A percentile compares a stretch with the other conserved stretches of the same genome.
phyloP scores from a whole-genome alignment of 2,888 invertebrate genomes.

The Chrysotoxum bicinctum region DNA sequence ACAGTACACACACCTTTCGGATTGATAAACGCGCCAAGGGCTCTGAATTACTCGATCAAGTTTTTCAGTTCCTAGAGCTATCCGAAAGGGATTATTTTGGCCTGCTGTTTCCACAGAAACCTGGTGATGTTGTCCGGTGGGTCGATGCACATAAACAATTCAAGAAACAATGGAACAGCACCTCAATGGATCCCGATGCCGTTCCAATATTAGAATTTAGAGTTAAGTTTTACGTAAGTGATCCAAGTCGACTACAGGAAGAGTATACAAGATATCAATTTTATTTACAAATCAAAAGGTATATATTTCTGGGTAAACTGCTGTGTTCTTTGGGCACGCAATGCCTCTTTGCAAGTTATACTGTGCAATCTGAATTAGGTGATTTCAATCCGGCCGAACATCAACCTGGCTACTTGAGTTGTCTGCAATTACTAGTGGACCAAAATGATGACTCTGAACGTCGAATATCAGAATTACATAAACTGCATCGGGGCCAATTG shows the following conservation, averaged over 20 bases:
- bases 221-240: constrained; percentile 95
- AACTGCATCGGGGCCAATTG: constrained; percentile 94
- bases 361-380: constrained; percentile 97
- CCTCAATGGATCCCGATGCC: constrained; percentile 82
- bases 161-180: constrained; percentile 91
- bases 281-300: constrained; percentile 96
- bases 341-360: constrained; percentile 96
- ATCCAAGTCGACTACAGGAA: constrained; percentile 96
- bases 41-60: constrained; percentile 92
- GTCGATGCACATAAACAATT: constrained; percentile 96
- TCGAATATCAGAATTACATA: constrained; percentile 95
- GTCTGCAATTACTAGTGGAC: constrained; percentile 90
- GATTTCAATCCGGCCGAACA: constrained; percentile 96
- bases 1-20: constrained; percentile 96
- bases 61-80: constrained; percentile 96
- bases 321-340: constrained; percentile 94
- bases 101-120: constrained; percentile 89
- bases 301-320: constrained; percentile 93
- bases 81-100: constrained; percentile 99
- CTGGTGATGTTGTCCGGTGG: constrained; percentile 87
- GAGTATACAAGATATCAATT: constrained; percentile 98
- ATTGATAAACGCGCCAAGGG: constrained; percentile 98
- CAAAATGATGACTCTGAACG: constrained; percentile 94
- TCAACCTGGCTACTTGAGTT: constrained; percentile 90
- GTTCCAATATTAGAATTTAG: constrained; percentile 84